Conservation (phyloP, 2,888 invertebrate genomes). For the Eupithecia centaureata region DNA sequence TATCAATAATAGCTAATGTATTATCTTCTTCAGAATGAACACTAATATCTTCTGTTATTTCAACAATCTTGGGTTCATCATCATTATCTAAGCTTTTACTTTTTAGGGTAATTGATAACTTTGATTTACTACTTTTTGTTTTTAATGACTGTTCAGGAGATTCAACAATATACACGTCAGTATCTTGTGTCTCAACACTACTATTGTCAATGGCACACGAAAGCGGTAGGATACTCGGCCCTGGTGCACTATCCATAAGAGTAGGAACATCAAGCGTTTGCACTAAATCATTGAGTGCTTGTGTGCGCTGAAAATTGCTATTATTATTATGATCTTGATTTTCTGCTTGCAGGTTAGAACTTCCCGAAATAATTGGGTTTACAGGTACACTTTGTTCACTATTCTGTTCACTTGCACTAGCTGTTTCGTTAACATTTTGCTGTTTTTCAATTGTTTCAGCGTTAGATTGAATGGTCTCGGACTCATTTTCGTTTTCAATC, state of each 20-base stretch:
- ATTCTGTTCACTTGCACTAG: conserved; percentile 12
- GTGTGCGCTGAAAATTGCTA: conserved; percentile 42
- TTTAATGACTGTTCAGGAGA: conserved; percentile 68
- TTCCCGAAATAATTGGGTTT: conserved; percentile 13
- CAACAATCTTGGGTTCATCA: conserved; percentile 73
- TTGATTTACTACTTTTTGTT: conserved; percentile 53
- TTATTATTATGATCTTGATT: conserved; percentile 62
- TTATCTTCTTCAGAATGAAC: conserved; percentile 54
- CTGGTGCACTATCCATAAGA: conserved; percentile 1
- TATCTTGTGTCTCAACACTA: conserved; percentile 27
- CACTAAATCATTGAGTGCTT: conserved; percentile 31
- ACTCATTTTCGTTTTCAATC: conserved; percentile 48
- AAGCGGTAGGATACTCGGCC: conserved; percentile 8
- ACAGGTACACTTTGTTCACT: conserved; percentile 22
- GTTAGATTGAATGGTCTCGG: conserved; percentile 43
- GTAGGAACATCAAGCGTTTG: conserved; percentile 24
- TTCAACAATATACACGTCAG: conserved; percentile 69
- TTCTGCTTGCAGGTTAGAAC: conserved; percentile 5
- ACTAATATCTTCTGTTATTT: conserved; percentile 65
- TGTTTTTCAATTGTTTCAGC: conserved; percentile 28
- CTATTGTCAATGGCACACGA: conserved; percentile 18
- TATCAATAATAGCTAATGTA: conserved; percentile 68
- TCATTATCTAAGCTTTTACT: conserved; percentile 81
- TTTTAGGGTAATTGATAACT: conserved; percentile 64
- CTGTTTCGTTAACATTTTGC: conserved; percentile 7